phyloP scores from a whole-genome alignment of 2,888 invertebrate genomes.

The Caenorhabditis macrosperma region DNA sequence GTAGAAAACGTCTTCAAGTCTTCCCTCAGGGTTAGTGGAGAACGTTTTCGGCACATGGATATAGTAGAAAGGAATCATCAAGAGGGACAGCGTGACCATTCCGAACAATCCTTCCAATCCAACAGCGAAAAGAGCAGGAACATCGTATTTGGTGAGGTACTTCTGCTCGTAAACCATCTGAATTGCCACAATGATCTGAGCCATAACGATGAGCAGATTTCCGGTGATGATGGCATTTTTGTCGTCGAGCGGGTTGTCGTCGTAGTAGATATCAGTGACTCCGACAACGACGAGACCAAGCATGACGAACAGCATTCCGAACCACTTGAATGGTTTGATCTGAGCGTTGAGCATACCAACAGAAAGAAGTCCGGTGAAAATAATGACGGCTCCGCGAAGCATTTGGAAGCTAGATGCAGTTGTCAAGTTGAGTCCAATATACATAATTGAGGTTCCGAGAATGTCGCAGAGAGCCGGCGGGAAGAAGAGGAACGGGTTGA shows the following conservation, averaged over 20 bases:
- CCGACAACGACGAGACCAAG: constrained; percentile 80
- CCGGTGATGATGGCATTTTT: constrained; percentile 86
- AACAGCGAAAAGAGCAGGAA: constrained; percentile 91
- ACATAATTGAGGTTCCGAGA: constrained; percentile 91
- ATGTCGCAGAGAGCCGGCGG: constrained; percentile 93
- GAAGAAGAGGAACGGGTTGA: constrained; percentile 87
- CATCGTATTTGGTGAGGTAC: constrained; percentile 87
- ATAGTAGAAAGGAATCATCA: constrained; percentile 89
- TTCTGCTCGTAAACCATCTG: constrained; percentile 97
- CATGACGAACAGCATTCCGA: constrained; percentile 81
- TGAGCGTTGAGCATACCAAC: constrained; percentile 86
- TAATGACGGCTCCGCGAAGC: constrained; percentile 91
- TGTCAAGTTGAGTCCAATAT: constrained; percentile 92
- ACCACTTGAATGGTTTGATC: constrained; percentile 81
- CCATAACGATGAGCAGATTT: constrained; percentile 84
- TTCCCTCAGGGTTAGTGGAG: constrained; percentile 85
- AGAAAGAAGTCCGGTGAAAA: constrained; percentile 92
- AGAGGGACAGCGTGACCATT: constrained; percentile 79
- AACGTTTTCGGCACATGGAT: constrained; percentile 87
- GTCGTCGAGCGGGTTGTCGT: constrained; percentile 71
- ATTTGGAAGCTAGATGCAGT: constrained; percentile 96
- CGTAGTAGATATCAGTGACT: constrained; percentile 80
- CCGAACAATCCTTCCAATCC: constrained; percentile 87
- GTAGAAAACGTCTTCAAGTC: constrained; percentile 86
- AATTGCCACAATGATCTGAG: constrained; percentile 87